phyloP scores from a whole-genome alignment of 2,113 vertebrate species.

The Electrona antarctica region DNA sequence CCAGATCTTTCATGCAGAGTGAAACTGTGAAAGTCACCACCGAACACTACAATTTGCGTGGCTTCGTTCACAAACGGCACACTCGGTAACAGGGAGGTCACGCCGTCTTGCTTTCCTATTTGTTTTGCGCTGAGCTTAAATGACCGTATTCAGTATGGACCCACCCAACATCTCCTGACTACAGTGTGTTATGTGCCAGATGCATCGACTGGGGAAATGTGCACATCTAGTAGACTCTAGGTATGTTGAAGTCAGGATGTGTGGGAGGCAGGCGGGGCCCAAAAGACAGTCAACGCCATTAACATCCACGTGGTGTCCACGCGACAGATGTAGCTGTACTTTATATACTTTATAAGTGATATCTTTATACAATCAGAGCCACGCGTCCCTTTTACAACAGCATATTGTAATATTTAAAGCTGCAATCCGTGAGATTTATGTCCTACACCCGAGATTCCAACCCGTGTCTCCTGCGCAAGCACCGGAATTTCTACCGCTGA shows the following conservation, averaged over 20 bases:
- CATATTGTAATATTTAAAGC: too few species aligned
- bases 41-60: too few species aligned
- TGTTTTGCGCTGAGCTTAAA: not conserved
- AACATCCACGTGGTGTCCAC: conserved; percentile 4
- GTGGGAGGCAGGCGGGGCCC: conserved; percentile 6
- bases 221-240: not conserved
- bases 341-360: not conserved
- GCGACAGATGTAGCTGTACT: conserved; percentile 6
- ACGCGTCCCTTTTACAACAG: not conserved
- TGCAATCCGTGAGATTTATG: too few species aligned
- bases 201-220: not conserved
- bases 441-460: too few species aligned
- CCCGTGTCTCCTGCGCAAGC: too few species aligned
- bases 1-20: too few species aligned
- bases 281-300: not conserved
- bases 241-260: not conserved
- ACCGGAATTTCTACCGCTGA: too few species aligned
- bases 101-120: not conserved
- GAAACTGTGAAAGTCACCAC: too few species aligned
- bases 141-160: not conserved
- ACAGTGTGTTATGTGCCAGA: not conserved
- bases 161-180: not conserved
- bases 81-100: too few species aligned
- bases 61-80: too few species aligned
- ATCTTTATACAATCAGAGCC: conserved; percentile 32